Percentiles rank a stretch among this genome's conserved stretches.
Evolutionary conservation across 2,797 vertebrate species (phyloP).

Genomic region (Halcyon chelicuti): DNA sequence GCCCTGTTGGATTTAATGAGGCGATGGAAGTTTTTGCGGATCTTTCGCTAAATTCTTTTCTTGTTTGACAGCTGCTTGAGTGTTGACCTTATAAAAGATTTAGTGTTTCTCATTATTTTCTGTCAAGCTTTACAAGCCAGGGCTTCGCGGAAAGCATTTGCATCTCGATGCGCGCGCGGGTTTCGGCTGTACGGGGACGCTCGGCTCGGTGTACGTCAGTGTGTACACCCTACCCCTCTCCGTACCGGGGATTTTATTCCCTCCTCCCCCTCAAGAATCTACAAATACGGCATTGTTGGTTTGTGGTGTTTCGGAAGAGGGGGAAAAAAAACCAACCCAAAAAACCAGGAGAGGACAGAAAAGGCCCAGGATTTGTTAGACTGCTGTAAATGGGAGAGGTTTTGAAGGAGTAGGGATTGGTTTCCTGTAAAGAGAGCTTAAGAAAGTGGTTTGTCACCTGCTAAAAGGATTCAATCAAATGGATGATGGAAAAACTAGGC

Average conservation of each 20-base stretch:
- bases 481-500: constrained; percentile 12
- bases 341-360: not conserved
- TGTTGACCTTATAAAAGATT: constrained; percentile 99
- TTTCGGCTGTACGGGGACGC: not conserved
- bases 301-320: not conserved
- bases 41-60: constrained; percentile 98
- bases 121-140: constrained; percentile 95
- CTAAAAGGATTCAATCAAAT: constrained; percentile 31
- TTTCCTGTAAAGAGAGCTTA: constrained; percentile 17
- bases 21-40: constrained; percentile 95
- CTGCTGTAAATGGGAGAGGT: not conserved
- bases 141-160: constrained; percentile 91
- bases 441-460: constrained; percentile 49
- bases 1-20: constrained; percentile 99
- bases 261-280: not conserved
- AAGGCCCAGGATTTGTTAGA: not conserved
- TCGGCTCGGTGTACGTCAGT: fast-evolving
- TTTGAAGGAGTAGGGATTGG: not conserved
- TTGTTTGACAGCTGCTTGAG: constrained; percentile 99
- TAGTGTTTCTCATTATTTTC: constrained; percentile 99
- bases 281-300: not conserved
- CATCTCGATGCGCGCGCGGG: constrained; percentile 77
- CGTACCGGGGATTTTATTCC: not conserved
- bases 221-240: constrained; percentile 42
- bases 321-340: no score